Evolutionary conservation across 1,140 invertebrate genomes (phyloP), one percentile per base, ranked within the genome.

Genomic region (Drosophila ercepeae): DNA sequence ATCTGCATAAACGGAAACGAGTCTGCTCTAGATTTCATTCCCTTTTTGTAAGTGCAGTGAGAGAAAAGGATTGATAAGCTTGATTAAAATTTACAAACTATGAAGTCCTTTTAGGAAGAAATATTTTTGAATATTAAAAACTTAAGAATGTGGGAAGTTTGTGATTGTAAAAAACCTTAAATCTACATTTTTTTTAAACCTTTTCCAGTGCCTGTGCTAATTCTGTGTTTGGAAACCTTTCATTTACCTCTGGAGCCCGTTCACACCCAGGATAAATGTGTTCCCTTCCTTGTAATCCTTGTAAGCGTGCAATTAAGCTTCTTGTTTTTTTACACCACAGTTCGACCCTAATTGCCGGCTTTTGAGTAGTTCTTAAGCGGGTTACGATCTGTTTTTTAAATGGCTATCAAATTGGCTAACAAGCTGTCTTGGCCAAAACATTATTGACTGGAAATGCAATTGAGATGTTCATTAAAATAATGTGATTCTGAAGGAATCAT

Each of bases 201-300:
- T 3, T 11, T 32, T 32, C 9, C 29, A 32, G 29, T 32, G 29
- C 11, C 11, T n/a, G 9, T n/a, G 9, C 3, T 32, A 32, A 32
- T 32, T 32, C 4, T 1, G 29, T 11, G 19, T 7, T 53, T 44
- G 14, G n/a, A 4, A 67, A 58, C 51, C 76, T 46, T 51, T 78
- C 48, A 78, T 79, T 39, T 70, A 63, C 32, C 18, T 18, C 23
- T 49, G 45, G 19, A 27, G 53, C 19, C 50, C 50, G 63, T 65
- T 79, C 81, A 70, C 75, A 84, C 75, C 81, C 81, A 67, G 34
- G 25, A 49, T 72, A 79, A 86, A 69, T 65, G 58, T 11, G n/a
- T 58, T 49, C 39, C 18, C 52, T 53, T 63, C 48, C 42, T 51
- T 64, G 36, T 76, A 68, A 78, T 84, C 75, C 75, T 50, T 75